Evolutionary conservation across 2,113 vertebrate species (phyloP), one percentile per base, ranked within the genome.

Genomic region (Canis aureus): DNA sequence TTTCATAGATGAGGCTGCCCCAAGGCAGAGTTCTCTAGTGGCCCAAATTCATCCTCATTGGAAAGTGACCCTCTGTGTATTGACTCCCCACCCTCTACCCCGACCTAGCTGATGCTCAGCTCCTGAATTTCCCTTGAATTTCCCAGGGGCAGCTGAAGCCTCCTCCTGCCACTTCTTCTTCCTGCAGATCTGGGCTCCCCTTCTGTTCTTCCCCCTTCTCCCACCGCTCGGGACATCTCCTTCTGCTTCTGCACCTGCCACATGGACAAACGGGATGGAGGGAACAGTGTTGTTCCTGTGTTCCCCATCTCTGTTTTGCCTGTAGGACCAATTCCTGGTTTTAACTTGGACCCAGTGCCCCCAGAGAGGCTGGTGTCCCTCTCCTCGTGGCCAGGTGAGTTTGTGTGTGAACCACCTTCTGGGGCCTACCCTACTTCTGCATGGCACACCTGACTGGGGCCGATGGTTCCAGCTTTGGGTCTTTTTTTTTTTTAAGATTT

Each of bases 91-190:
- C 3, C 23, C 25, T 25, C 43, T 4, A 43, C 43, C 57, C 17
- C 74, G 27, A 3, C 10, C 73, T 19, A 11, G 59, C 3, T 13
- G 32, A 17, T 27, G 60, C 74, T 20, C 10, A 6, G 74, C 74
- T 79, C 74, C 74, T 29, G 74, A 79, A 17, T 11, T 66, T 27
- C 38, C 57, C 57, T 51, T 4, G 38, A 25, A 62, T 25, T 29
- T 53, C 43, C 60, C 60, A 7, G 32, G 59, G 15, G 5, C 60
- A 13, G 8, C 43, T 0, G 0, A n/a, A 53, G 29, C 6, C 69
- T 22, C 86, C 35, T 64, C 20, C 22, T 10, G n/a, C 60, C 7
- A 0, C 2, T 0, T 9, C 89, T 66, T 38, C 74, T 55, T 79
- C 43, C 43, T 27, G 23, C 60, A 12, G 49, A 25, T 32, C 32